Base-by-base conservation (phyloP, 2,888 invertebrate species). In the Homarus gammarus region DNA sequence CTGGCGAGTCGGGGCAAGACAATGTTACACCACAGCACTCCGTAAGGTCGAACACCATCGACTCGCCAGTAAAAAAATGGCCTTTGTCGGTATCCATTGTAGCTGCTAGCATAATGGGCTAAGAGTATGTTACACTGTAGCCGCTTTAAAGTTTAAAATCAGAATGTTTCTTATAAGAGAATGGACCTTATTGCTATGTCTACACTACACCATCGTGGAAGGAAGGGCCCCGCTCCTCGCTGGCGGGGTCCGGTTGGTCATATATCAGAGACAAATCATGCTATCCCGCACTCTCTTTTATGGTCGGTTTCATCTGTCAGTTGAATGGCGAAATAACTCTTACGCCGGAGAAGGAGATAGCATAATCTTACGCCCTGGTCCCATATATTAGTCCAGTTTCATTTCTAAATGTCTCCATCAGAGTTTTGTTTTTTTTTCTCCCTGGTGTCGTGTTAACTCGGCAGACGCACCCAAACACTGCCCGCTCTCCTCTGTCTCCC, bases 331-430 rank as follows among this genome's bases (percentile, higher is more conserved):
- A 77, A 77, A 77, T 77, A 77, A 77, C 75, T 40, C 75, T 77
- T 77, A 77, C 40, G 75, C n/a, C n/a, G n/a, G n/a, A n/a, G n/a
- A n/a, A n/a, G n/a, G n/a, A n/a, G n/a, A n/a, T n/a, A n/a, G n/a
- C n/a, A n/a, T n/a, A n/a, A n/a, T n/a, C n/a, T n/a, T n/a, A n/a
- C n/a, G n/a, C n/a, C n/a, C n/a, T n/a, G n/a, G n/a, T n/a, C n/a
- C n/a, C n/a, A n/a, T n/a, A n/a, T n/a, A n/a, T 77, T 77, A 77
- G 75, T 77, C 40, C 40, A 40, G 75, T 77, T 77, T 77, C 75
- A 77, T 77, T 77, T 77, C 75, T 77, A n/a, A n/a, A 77, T 77
- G 75, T 77, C 75, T 77, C 75, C 75, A 77, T n/a, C n/a, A n/a
- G n/a, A n/a, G n/a, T n/a, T n/a, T n/a, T n/a, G n/a, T n/a, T n/a